Base-by-base conservation (phyloP, 2,888 invertebrate species). In the Geotrupes spiniger region DNA sequence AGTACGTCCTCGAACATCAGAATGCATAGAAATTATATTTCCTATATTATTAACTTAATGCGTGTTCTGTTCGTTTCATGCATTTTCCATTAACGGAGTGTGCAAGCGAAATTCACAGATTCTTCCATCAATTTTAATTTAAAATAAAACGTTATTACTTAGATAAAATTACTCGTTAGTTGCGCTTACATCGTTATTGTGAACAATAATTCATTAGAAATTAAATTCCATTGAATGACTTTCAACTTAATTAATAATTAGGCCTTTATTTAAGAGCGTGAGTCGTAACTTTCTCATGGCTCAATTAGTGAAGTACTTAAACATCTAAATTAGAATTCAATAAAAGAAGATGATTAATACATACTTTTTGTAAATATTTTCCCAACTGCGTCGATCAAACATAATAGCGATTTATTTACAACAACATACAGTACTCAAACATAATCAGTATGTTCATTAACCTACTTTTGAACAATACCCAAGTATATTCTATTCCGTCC, bases 201-300 rank as follows among this genome's bases (percentile, higher is more conserved):
- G 39, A 31, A 45, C 45, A 45, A 45, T 45, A 45, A 38, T 29
- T 45, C 45, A 45, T 45, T 45, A 45, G 15, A 31, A 39, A 33
- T 14, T 33, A 15, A 33, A 38, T 28, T 28, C 17, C 12, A 38
- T 39, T 45, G 37, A 25, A 26, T 38, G 37, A 28, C 25, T 29
- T 33, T 12, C 28, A 29, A 39, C 21, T 38, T 45, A 45, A 45
- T 45, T 38, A 39, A 38, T 39, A 45, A 45, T 45, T 45, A 45
- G 29, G 14, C 36, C 38, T 39, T 45, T 45, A 45, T 45, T 45
- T 45, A 28, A 12, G 9, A 31, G 12, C 39, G 21, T 45, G 45
- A 45, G 27, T 28, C 17, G 45, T 37, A 28, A 45, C 38, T 37
- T 37, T 38, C 12, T 38, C 27, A 38, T 17, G 27, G 12, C 27